A percentile compares a stretch with the other conserved stretches of the same genome.
phyloP scores from a whole-genome alignment of 2,888 invertebrate species.

The Eustalomyia histrio region DNA sequence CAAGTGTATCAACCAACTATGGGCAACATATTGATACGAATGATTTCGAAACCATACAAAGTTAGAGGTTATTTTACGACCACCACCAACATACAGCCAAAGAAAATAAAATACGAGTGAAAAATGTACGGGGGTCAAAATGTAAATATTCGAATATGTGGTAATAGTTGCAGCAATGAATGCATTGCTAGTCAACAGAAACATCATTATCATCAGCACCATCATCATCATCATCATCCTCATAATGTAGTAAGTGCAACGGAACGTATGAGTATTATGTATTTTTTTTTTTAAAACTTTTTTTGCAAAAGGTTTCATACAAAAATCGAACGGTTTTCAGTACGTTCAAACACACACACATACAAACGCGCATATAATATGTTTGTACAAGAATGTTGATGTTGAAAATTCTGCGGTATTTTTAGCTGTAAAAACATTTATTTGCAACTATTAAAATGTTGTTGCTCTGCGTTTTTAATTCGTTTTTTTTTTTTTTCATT shows the following conservation, averaged over 20 bases:
- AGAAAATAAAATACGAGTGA: background rate
- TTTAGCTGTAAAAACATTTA: constrained; percentile 48
- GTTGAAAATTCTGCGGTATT: constrained; percentile 44
- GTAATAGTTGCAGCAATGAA: constrained; percentile 15
- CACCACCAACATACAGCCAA: background rate
- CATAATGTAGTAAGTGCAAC: constrained; percentile 17
- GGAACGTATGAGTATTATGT: constrained; percentile 41
- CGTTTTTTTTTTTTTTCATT: background rate
- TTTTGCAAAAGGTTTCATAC: constrained; percentile 36
- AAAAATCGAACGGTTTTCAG: constrained; percentile 39
- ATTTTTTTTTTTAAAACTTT: background rate
- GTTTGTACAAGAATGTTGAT: constrained; percentile 14
- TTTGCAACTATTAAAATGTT: constrained; percentile 45
- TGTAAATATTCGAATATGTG: constrained; percentile 34
- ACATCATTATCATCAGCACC: constrained; percentile 34
- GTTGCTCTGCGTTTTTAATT: constrained; percentile 1
- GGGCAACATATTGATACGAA: constrained; percentile 47
- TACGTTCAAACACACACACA: constrained; percentile 7
- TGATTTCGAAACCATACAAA: background rate
- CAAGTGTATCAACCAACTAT: background rate
- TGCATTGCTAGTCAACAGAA: constrained; percentile 37
- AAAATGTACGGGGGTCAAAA: constrained; percentile 34
- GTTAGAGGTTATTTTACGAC: constrained; percentile 45
- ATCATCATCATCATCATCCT: background rate
- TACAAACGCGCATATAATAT: background rate